These are phyloP conservation scores for Drosophila tripunctata DNA, from an alignment of 2,888 invertebrate species.

Conservation along the genomic window DNA sequence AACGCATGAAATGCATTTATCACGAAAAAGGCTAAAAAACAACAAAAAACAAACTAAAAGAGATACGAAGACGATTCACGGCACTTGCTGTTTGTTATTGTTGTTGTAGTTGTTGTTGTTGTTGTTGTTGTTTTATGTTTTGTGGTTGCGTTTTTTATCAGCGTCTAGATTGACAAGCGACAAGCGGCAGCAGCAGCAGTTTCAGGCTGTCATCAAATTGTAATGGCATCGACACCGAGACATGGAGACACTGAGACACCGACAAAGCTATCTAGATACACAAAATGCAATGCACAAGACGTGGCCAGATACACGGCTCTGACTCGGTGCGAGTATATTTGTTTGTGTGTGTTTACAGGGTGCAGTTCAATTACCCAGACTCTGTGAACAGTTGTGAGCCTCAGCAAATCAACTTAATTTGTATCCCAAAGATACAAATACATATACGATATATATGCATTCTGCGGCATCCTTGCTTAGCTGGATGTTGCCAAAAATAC, in stretches of 20 bases:
- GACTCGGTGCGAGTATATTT: not conserved
- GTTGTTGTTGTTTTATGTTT: conserved; percentile 56
- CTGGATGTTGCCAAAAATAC: conserved; percentile 13
- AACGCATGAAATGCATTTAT: conserved; percentile 78
- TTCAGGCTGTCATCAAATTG: conserved; percentile 35
- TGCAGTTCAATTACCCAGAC: conserved; percentile 61
- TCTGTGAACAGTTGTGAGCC: no score
- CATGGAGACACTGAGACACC: conserved; percentile 19
- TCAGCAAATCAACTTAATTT: conserved; percentile 72
- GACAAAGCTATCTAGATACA: conserved; percentile 80
- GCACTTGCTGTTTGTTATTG: conserved; percentile 58
- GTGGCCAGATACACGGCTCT: conserved; percentile 9
- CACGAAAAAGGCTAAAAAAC: conserved; percentile 53
- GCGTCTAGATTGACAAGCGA: conserved; percentile 73
- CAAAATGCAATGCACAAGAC: conserved; percentile 45
- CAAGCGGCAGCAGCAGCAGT: conserved; percentile 51
- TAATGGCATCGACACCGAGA: conserved; percentile 39
- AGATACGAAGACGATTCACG: conserved; percentile 49
- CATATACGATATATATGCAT: no score
- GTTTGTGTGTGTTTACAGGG: conserved; percentile 6
- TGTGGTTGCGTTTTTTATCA: conserved; percentile 69
- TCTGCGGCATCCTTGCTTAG: conserved; percentile 69
- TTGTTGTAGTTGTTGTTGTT: conserved; percentile 22
- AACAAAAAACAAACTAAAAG: conserved; percentile 29
- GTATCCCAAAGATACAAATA: conserved; percentile 74